phyloP scores from a whole-genome alignment of 2,113 vertebrate genomes.

The Papio anubis region DNA sequence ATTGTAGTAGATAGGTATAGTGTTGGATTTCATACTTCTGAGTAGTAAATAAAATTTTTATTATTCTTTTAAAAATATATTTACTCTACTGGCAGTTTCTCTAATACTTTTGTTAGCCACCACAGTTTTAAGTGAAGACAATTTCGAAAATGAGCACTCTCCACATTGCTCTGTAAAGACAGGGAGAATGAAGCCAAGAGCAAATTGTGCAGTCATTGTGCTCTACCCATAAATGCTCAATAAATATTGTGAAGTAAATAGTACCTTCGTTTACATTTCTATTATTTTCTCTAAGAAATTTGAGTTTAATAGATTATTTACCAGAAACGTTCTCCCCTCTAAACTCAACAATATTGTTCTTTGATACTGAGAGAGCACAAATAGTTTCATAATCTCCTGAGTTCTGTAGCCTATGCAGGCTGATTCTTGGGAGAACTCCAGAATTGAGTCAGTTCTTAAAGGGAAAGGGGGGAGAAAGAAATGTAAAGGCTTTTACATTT shows the following conservation, averaged over 20 bases:
- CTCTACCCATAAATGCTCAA: neutral
- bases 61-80: neutral
- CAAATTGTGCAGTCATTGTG: neutral
- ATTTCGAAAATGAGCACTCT: slow-evolving; percentile 23
- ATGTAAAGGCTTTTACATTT: neutral
- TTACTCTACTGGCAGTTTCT: neutral
- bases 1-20: neutral
- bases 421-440: neutral
- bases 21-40: neutral
- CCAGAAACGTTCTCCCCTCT: neutral
- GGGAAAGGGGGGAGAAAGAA: neutral
- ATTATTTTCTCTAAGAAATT: neutral
- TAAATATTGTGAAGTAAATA: neutral
- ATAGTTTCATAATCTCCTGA: neutral
- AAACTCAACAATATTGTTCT: neutral
- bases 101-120: neutral
- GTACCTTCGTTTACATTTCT: neutral
- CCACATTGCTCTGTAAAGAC: neutral
- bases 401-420: neutral
- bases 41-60: neutral
- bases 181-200: neutral
- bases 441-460: neutral
- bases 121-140: slow-evolving; percentile 12
- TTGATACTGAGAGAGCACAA: neutral
- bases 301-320: neutral